Evolutionary conservation across 2,797 vertebrate genomes (phyloP).

Genomic region (Streptopelia turtur): DNA sequence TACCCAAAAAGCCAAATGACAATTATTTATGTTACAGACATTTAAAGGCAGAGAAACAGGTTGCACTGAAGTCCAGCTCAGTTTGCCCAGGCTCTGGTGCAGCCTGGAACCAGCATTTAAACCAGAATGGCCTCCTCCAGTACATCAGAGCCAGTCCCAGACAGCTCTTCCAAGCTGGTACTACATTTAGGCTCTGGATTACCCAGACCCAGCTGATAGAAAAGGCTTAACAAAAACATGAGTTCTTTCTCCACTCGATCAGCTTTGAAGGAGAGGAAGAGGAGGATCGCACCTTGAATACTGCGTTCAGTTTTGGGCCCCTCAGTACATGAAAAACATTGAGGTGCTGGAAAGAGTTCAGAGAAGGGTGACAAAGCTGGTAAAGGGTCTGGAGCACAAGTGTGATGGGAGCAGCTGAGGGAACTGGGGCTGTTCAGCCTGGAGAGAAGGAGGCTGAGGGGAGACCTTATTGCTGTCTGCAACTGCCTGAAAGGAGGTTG

Average conservation of each 20-base stretch:
- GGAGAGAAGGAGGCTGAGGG: too few species aligned
- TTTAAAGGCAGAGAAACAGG: not conserved
- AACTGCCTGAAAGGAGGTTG: too few species aligned
- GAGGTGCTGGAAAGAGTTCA: too few species aligned
- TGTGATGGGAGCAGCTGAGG: too few species aligned
- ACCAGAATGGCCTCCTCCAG: rapidly evolving
- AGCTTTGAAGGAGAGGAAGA: not conserved
- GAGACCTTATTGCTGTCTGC: too few species aligned
- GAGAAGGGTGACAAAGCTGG: too few species aligned
- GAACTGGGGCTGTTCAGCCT: too few species aligned
- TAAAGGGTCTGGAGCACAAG: too few species aligned
- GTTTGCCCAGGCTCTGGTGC: not conserved
- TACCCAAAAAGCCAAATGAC: not conserved
- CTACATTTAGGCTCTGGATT: not conserved
- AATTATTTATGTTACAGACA: not conserved
- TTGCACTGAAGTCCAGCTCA: not conserved
- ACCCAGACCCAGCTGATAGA: not conserved
- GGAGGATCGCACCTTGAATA: not conserved
- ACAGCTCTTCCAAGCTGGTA: rapidly evolving
- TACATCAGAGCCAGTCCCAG: rapidly evolving
- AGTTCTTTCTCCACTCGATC: not conserved
- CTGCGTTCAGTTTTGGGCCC: too few species aligned
- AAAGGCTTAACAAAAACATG: not conserved
- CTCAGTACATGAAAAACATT: too few species aligned
- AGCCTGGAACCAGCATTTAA: not conserved